Base-by-base conservation (phyloP, 35 echinoderm and acorn worm species). In the Apostichopus parvimensis region DNA sequence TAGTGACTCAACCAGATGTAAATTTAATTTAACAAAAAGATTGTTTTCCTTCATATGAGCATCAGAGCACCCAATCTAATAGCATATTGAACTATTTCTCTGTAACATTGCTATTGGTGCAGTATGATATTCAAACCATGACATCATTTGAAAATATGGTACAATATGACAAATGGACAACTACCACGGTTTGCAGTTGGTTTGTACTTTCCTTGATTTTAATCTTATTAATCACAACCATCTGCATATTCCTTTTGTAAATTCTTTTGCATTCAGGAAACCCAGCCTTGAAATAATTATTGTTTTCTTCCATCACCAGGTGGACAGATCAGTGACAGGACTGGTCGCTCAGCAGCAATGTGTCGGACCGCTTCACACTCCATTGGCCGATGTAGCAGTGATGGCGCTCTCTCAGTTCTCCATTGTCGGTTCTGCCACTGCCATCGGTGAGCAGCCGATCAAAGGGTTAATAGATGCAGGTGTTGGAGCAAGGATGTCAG, bases 391-490 rank as follows among this genome's bases (percentile, higher is more conserved):
- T 94, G 97, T 99, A 23, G 97, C 97, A 28, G 97, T 99, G 52
- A 99, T 95, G n/a, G 95, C 97, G 2, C 91, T 99, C 4, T 93
- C 97, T 13, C 97, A 96, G 71, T 99, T 99, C 90, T 95, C 92
- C n/a, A 91, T 86, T 5, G 93, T 99, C 61, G 97, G 97, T 4
- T 96, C 97, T 4, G 97, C 97, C 10, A 99, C 97, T 11, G 91
- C 97, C 18, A 96, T 99, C 57, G 97, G 97, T 9, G 97, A 99
- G 65, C 97, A 99, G 82, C 97, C 97, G 24, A 96, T 99, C 93
- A 99, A 99, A 77, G 97, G 97, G 5, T 77, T 99, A 52, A 90
- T 99, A 5, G 92, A 99, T 92, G 54, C 97, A 17, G 87, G 62
- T 5, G 86, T 87, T 78, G 97, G 97, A 24, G 97, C 97, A 6